Evolutionary conservation across 2,888 invertebrate species (phyloP), one percentile per base, ranked within the genome.

Genomic region (Leucoma salicis): DNA sequence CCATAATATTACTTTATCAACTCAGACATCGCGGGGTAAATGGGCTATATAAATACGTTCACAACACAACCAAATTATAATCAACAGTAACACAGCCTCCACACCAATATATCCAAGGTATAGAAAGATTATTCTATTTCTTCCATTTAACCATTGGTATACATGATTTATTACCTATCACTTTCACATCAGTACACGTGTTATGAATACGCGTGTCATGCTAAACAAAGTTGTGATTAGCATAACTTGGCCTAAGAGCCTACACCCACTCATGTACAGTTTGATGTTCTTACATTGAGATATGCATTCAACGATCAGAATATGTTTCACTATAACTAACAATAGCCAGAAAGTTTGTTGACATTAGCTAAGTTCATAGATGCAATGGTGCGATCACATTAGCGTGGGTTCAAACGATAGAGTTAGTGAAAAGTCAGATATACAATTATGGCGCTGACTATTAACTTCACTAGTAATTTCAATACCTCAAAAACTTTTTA

Each of bases 131-230:
- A 21, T 4, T 12, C 13, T 21, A 21, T 31, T 31, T 24, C n/a
- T 37, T 21, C 14, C 10, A 6, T n/a, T 25, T 16, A 37, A 42
- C 25, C 29, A 35, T 29, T 46, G 32, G 32, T 11, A 16, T 33
- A 16, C 31, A 47, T 70, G 74, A 75, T 46, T 74, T 70, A 70
- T 47, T 41, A 43, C 53, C 63, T 71, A 74, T 75, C 70, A 69
- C 72, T 78, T 75, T 74, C 70, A 60, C 66, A 76, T 73, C 70
- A 61, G 67, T 63, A 41, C 45, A 49, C 49, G 42, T 57, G 47
- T 27, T 39, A 39, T 29, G 42, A 42, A 43, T 47, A 61, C 58
- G 63, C 64, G 39, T 60, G 66, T 78, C 77, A 77, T 72, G 54
- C 51, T 50, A 41, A 63, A 69, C 61, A 67, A 53, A 36, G 54